Percentiles rank a stretch among this genome's conserved stretches.
Conservation (phyloP, 2,888 invertebrate genomes). For the Perdita meconis region DNA sequence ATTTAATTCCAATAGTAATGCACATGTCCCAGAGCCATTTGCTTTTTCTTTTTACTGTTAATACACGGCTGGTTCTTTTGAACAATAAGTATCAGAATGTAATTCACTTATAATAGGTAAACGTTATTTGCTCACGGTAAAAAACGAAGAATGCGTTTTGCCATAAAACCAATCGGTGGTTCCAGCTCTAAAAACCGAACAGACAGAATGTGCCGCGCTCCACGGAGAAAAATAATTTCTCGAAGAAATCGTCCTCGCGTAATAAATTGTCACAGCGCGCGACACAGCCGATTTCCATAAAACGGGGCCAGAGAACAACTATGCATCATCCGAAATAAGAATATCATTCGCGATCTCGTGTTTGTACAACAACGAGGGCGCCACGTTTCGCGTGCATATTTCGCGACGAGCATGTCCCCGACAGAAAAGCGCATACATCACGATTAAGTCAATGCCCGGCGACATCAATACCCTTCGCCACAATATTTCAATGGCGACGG, state of each 20-base stretch:
- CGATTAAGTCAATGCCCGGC: conserved; percentile 33
- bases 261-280: neutral
- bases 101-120: too few species aligned
- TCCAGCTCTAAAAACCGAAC: too few species aligned
- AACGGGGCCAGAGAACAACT: neutral
- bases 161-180: too few species aligned
- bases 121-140: too few species aligned
- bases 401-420: neutral
- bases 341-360: conserved; percentile 3
- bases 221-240: too few species aligned
- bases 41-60: too few species aligned
- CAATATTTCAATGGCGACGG: conserved; percentile 47
- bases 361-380: neutral
- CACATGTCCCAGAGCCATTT: too few species aligned
- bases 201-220: too few species aligned
- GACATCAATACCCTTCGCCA: conserved; percentile 35
- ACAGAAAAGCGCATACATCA: conserved; percentile 19
- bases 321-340: conserved; percentile 17
- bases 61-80: too few species aligned
- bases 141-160: too few species aligned
- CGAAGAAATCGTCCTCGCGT: neutral
- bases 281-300: neutral
- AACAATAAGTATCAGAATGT: too few species aligned
- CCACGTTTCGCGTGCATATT: neutral
- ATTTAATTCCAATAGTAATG: too few species aligned